Evolutionary conservation across 2,888 invertebrate species (phyloP).

Genomic region (Monopis laevigella): DNA sequence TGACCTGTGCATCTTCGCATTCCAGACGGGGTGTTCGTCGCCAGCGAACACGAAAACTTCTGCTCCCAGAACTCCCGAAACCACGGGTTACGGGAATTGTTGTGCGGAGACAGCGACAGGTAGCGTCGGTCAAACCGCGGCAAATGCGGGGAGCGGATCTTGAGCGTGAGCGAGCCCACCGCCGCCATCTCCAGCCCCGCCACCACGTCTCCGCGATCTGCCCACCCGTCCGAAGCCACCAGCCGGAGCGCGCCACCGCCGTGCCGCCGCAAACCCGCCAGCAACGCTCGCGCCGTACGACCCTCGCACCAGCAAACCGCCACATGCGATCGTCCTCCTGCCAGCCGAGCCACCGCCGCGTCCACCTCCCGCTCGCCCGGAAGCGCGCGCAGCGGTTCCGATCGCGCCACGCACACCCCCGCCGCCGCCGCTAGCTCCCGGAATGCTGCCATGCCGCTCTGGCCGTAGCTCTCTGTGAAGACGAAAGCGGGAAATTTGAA

Average conservation of each 20-base stretch:
- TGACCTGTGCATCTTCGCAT: constrained; percentile 25
- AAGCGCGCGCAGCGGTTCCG: constrained; percentile 32
- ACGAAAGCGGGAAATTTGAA: neutral
- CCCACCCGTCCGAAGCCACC: constrained; percentile 78
- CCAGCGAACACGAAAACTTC: constrained; percentile 70
- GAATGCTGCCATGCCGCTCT: constrained; percentile 79
- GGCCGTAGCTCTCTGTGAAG: constrained; percentile 76
- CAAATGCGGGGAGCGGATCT: constrained; percentile 78
- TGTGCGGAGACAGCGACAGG: constrained; percentile 69
- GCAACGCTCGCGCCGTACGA: constrained; percentile 70
- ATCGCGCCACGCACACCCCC: constrained; percentile 77
- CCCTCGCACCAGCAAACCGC: constrained; percentile 86
- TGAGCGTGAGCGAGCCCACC: constrained; percentile 75
- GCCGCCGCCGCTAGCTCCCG: constrained; percentile 72
- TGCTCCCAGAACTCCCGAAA: constrained; percentile 83
- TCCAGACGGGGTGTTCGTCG: constrained; percentile 20
- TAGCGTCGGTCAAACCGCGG: constrained; percentile 73
- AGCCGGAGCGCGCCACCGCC: constrained; percentile 69
- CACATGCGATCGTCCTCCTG: constrained; percentile 49
- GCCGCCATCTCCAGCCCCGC: constrained; percentile 71
- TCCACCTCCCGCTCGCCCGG: constrained; percentile 17
- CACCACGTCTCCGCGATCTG: constrained; percentile 79
- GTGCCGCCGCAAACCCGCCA: constrained; percentile 67
- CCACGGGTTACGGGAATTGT: constrained; percentile 75
- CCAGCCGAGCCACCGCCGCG: constrained; percentile 51